Evolutionary conservation across 2,797 vertebrate genomes (phyloP).

Genomic region (Catharus ustulatus): DNA sequence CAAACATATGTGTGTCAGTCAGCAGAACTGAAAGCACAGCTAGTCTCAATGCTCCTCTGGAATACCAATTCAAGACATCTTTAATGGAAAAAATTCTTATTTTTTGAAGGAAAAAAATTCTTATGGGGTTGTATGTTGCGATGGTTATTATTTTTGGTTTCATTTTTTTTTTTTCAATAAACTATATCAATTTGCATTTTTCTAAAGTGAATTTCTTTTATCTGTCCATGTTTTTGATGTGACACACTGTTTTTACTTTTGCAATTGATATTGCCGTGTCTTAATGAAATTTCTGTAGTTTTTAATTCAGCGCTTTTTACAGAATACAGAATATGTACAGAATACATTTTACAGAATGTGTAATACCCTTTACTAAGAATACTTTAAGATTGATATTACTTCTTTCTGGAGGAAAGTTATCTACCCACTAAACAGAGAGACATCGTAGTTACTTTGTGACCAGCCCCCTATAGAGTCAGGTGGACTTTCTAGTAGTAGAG

Average conservation of each 20-base stretch:
- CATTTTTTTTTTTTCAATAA: not conserved
- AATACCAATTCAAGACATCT: not conserved
- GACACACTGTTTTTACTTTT: not conserved
- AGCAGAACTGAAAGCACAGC: not conserved
- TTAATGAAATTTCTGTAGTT: not conserved
- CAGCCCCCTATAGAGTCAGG: rapidly evolving
- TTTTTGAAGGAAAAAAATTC: not conserved
- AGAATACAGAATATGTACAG: too few species aligned
- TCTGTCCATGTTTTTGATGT: not conserved
- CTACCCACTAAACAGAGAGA: not conserved
- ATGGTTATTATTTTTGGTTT: not conserved
- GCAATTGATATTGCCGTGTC: not conserved
- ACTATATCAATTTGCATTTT: not conserved
- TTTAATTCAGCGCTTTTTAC: not conserved
- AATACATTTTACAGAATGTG: too few species aligned
- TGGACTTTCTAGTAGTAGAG: not conserved
- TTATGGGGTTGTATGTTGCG: not conserved
- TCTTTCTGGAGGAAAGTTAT: not conserved
- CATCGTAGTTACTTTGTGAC: not conserved
- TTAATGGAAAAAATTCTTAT: not conserved
- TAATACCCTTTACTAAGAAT: not conserved
- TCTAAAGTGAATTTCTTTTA: not conserved
- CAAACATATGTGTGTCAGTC: not conserved
- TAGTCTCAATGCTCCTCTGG: not conserved
- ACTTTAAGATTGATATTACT: not conserved